Conservation (phyloP, 2,797 vertebrate genomes). For the Falco naumanni region DNA sequence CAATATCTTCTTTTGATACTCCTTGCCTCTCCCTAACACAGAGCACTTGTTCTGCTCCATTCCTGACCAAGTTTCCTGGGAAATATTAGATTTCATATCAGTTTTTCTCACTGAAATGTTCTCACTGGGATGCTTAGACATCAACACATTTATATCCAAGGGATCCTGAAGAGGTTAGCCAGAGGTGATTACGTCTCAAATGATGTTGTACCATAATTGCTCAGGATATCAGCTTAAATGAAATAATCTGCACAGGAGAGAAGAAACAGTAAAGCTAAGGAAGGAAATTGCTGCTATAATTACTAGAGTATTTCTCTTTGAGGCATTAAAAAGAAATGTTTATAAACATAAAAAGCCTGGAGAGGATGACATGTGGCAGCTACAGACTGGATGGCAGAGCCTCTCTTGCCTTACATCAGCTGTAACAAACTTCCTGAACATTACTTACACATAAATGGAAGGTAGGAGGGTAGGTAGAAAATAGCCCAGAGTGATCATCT, state of each 20-base stretch:
- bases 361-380: slow-evolving; percentile 1
- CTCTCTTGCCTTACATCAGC: background rate
- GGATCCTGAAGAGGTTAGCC: slow-evolving; percentile 56
- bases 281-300: slow-evolving; percentile 66
- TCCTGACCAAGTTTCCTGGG: slow-evolving; percentile 27
- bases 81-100: slow-evolving; percentile 35
- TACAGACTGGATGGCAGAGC: background rate
- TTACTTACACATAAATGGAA: background rate
- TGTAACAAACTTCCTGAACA: background rate
- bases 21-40: background rate
- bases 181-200: slow-evolving; percentile 65
- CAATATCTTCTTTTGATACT: slow-evolving; percentile 9
- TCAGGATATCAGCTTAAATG: slow-evolving; percentile 66
- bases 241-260: slow-evolving; percentile 66
- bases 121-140: slow-evolving; percentile 54
- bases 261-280: slow-evolving; percentile 63
- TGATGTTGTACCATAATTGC: slow-evolving; percentile 60
- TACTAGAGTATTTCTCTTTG: slow-evolving; percentile 64
- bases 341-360: slow-evolving; percentile 25
- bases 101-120: slow-evolving; percentile 13
- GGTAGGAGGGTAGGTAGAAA: background rate
- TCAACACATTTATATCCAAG: slow-evolving; percentile 50
- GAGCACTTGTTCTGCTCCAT: background rate
- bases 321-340: slow-evolving; percentile 60
- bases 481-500: background rate